Evolutionary conservation across 30 jellyfish, hydroid and myxozoan genomes (phyloP).

Genomic region (Aurelia sp.): DNA sequence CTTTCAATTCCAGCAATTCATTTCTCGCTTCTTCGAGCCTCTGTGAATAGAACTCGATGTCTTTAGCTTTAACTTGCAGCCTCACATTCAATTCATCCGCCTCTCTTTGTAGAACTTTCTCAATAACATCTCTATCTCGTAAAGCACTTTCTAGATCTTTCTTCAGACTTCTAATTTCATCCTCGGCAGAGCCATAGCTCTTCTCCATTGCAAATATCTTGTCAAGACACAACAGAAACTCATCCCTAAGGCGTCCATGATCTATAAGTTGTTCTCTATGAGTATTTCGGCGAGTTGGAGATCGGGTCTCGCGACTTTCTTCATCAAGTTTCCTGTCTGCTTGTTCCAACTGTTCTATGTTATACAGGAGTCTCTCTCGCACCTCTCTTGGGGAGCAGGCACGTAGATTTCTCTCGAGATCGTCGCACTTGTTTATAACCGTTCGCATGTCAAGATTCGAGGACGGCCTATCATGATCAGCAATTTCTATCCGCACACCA

Average conservation of each 20-base stretch:
- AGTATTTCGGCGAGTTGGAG: neutral
- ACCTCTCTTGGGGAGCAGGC: slow-evolving; percentile 79
- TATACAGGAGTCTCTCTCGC: slow-evolving; percentile 53
- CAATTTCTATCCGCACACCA: neutral
- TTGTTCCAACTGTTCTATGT: slow-evolving; percentile 40
- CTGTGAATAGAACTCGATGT: slow-evolving; percentile 48
- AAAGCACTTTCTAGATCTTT: slow-evolving; percentile 47
- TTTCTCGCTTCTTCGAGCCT: slow-evolving; percentile 27
- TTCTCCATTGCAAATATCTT: slow-evolving; percentile 81
- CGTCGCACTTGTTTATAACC: slow-evolving; percentile 70
- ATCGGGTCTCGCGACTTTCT: neutral
- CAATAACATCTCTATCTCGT: slow-evolving; percentile 59
- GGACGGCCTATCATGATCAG: no score
- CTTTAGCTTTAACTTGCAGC: slow-evolving; percentile 51
- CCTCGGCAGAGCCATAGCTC: slow-evolving; percentile 84
- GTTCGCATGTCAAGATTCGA: neutral
- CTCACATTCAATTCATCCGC: slow-evolving; percentile 57
- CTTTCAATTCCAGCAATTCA: slow-evolving; percentile 25
- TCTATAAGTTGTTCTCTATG: neutral
- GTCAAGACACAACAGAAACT: slow-evolving; percentile 81
- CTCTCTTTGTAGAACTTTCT: slow-evolving; percentile 43
- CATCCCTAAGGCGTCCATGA: slow-evolving; percentile 81
- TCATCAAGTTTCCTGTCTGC: slow-evolving; percentile 14
- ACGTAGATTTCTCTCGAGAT: slow-evolving; percentile 63
- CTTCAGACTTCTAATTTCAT: slow-evolving; percentile 71